A percentile compares a stretch with the other conserved stretches of the same genome.
Conservation (phyloP, 2,113 vertebrate genomes). For the Melanerpes formicivorus region DNA sequence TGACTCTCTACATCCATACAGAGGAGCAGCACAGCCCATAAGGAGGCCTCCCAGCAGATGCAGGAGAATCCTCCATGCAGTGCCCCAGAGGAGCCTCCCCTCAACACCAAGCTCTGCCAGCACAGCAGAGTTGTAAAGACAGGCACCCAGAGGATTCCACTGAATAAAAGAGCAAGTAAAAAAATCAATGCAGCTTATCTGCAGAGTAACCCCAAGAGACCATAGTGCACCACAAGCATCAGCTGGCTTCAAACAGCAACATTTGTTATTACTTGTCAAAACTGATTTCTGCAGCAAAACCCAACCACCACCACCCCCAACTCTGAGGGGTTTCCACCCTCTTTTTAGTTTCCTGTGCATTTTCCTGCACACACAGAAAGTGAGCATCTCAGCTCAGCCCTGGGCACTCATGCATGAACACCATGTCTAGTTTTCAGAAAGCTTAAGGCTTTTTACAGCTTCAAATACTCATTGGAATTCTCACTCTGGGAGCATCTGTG, state of each 20-base stretch:
- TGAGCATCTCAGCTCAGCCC: neutral
- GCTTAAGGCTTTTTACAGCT: slow-evolving; percentile 13
- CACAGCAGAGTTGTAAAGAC: slow-evolving; percentile 1
- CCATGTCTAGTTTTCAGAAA: neutral
- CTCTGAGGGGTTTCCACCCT: neutral
- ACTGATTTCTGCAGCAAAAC: neutral
- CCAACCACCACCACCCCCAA: too few species aligned
- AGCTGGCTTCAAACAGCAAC: neutral
- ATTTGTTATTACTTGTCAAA: neutral
- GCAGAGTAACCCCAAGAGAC: neutral
- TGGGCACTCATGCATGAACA: slow-evolving; percentile 37
- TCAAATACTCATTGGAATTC: neutral
- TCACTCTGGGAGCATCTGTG: slow-evolving; percentile 11
- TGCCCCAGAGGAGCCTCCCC: neutral
- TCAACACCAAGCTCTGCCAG: neutral
- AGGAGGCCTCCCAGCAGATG: neutral
- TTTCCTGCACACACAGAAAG: neutral
- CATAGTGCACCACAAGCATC: neutral
- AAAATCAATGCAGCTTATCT: neutral
- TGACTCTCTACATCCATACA: neutral
- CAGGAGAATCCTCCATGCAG: neutral
- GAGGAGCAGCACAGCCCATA: neutral
- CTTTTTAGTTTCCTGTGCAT: neutral
- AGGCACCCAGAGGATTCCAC: neutral
- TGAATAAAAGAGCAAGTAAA: neutral